Evolutionary conservation across 2,797 vertebrate genomes (phyloP), one percentile per base, ranked within the genome.

Genomic region (Melanotaenia parkinsoni): DNA sequence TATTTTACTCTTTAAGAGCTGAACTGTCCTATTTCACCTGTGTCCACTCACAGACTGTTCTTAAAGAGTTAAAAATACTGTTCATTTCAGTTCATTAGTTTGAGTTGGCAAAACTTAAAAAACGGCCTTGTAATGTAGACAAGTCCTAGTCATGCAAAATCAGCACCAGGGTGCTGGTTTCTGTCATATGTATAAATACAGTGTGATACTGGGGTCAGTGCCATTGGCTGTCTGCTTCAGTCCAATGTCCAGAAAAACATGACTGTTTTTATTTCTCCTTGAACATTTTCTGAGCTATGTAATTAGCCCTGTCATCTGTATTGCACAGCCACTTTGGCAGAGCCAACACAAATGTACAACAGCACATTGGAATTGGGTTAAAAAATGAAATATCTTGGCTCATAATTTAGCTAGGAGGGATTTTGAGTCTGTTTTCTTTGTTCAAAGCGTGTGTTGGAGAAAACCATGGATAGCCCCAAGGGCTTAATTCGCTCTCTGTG

Each of bases 301-400:
- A 93, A 93, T 93, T 93, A 93, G 86, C 75, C 76, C 71, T 86
- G 90, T 92, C 91, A 86, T 91, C 83, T 88, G 81, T 72, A 88
- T 89, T 64, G 58, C 71, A 68, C 76, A 74, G 80, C 77, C 76
- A 78, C 80, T 61, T 82, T 78, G 58, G 76, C 83, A n/a, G n/a
- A 68, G 89, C 89, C 91, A 93, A 92, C 80, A 76, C 63, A 91
- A 91, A 92, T 80, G 81, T 83, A 81, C 77, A 81, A 80, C 58
- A 73, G 85, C 59, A 82, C 88, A 86, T 85, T 89, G 76, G 76
- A 82, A 76, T 58, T 77, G 77, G 77, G 63, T 77, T 50, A 76
- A 79, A 76, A 81, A 77, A 84, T 16, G 26, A 81, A 81, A 87
- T 65, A 79, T 80, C 68, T 89, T 90, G 79, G 86, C 80, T 88